Evolutionary conservation across 2,797 vertebrate species (phyloP).

Genomic region (Coccyzus lansbergi): DNA sequence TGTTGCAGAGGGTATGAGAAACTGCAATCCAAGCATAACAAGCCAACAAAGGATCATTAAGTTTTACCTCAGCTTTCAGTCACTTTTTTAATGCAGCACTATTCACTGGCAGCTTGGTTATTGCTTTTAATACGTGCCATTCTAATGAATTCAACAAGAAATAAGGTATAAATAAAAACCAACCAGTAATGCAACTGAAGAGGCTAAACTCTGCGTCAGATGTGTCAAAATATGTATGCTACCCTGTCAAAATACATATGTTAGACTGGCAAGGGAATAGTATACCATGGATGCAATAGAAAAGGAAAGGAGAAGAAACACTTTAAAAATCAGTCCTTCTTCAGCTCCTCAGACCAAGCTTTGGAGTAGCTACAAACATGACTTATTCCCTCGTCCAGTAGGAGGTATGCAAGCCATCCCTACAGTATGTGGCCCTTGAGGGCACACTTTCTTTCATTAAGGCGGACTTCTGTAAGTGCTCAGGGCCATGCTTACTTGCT

Average conservation of each 20-base stretch:
- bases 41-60: background rate
- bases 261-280: background rate
- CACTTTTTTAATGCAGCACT: background rate
- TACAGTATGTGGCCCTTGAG: rapidly evolving
- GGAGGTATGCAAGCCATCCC: background rate
- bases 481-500: background rate
- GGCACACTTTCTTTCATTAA: no score
- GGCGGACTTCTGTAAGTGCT: background rate
- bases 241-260: background rate
- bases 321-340: background rate
- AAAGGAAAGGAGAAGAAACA: background rate
- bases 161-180: background rate
- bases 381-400: background rate
- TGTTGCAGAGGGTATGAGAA: background rate
- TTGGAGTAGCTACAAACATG: background rate
- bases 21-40: background rate
- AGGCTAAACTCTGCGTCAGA: background rate
- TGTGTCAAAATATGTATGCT: background rate
- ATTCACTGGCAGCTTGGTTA: background rate
- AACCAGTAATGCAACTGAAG: background rate
- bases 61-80: background rate
- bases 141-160: background rate
- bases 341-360: background rate
- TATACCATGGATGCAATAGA: background rate
- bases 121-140: background rate